Evolutionary conservation across 2,888 invertebrate genomes (phyloP).

Genomic region (Chrysolina haemoptera): DNA sequence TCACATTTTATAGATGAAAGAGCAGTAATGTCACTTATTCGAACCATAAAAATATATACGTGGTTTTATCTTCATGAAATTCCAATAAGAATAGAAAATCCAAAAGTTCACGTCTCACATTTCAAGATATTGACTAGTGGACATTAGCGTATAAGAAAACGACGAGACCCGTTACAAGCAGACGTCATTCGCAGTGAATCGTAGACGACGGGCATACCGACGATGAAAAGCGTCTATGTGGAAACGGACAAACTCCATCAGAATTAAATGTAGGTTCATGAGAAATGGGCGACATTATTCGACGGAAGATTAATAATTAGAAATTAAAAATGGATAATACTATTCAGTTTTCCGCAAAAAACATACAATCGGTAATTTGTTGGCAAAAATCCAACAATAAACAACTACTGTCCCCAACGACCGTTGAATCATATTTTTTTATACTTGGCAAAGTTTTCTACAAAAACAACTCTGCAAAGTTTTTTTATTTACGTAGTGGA

Average conservation of each 20-base stretch:
- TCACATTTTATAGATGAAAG: not conserved
- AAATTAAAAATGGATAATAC: too few species aligned
- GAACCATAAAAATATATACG: not conserved
- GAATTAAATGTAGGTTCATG: not conserved
- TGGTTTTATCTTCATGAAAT: not conserved
- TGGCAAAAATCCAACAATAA: too few species aligned
- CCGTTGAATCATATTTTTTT: too few species aligned
- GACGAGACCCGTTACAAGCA: slow-evolving; percentile 16
- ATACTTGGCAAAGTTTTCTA: too few species aligned
- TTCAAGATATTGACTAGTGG: not conserved
- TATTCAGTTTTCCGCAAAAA: too few species aligned
- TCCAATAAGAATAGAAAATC: not conserved
- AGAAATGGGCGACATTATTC: too few species aligned
- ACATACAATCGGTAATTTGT: too few species aligned
- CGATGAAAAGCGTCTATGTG: slow-evolving; percentile 1
- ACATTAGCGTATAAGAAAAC: not conserved
- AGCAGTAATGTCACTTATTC: not conserved
- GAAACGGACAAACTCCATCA: not conserved
- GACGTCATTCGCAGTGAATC: slow-evolving; percentile 26
- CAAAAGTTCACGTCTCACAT: not conserved
- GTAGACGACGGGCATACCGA: slow-evolving; percentile 24
- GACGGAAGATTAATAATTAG: too few species aligned
- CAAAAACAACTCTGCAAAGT: too few species aligned
- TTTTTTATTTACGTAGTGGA: too few species aligned
- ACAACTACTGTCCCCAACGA: too few species aligned